These are phyloP conservation scores for Lapara coniferarum DNA, from an alignment of 2,888 invertebrate species.

Conservation along the genomic window DNA sequence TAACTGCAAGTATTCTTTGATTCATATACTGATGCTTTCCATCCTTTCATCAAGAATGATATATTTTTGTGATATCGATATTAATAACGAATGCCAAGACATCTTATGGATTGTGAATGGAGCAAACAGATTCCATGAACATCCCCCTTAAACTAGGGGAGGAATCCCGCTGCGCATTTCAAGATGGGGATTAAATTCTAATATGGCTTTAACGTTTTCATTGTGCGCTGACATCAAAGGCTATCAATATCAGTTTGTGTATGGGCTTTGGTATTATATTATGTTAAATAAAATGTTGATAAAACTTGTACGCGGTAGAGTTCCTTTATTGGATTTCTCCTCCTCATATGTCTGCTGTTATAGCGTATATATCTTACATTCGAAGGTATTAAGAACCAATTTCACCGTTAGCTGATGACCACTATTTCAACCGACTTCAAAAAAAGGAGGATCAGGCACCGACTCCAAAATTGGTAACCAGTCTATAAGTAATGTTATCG, in stretches of 20 bases:
- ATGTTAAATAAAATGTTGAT: not conserved
- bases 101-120: not conserved
- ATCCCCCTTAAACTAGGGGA: not conserved
- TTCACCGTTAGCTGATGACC: no score
- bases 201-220: not conserved
- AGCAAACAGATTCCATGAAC: not conserved
- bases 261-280: not conserved
- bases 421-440: no score
- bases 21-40: not conserved
- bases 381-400: no score
- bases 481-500: no score
- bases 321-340: no score
- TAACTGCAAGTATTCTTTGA: no score
- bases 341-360: no score
- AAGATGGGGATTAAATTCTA: constrained; percentile 7
- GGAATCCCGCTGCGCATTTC: not conserved
- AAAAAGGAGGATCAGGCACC: no score
- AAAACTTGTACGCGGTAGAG: not conserved
- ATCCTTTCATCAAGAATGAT: not conserved
- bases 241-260: not conserved
- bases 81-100: not conserved
- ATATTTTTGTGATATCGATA: not conserved
- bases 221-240: not conserved
- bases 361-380: no score
- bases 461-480: no score